A percentile compares a stretch with the other conserved stretches of the same genome.
Conservation (phyloP, 2,797 vertebrate genomes). For the Buphagus erythrorhynchus region DNA sequence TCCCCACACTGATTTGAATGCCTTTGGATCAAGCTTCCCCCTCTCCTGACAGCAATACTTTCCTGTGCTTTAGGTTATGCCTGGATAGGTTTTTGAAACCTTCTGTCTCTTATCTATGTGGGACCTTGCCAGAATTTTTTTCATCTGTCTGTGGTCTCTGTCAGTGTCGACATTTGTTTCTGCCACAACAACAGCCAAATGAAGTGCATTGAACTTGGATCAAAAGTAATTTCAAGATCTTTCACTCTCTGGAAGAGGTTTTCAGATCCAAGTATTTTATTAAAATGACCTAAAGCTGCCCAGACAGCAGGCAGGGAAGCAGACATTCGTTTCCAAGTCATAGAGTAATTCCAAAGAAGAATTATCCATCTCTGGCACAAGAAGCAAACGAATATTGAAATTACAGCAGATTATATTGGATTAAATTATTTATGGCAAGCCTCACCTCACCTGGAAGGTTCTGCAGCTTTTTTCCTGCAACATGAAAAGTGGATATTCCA, state of each 20-base stretch:
- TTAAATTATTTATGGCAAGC: conserved; percentile 69
- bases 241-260: conserved; percentile 28
- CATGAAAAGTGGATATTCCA: conserved; percentile 12
- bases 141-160: conserved; percentile 53
- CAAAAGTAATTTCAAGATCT: conserved; percentile 57
- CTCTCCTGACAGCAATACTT: conserved; percentile 16
- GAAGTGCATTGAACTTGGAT: conserved; percentile 61
- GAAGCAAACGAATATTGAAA: conserved; percentile 44
- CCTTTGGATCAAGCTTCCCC: not conserved
- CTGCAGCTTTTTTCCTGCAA: conserved; percentile 64
- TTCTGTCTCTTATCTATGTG: conserved; percentile 46
- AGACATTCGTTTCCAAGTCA: conserved; percentile 24
- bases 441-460: conserved; percentile 60
- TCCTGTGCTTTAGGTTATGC: not conserved
- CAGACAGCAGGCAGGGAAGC: conserved; percentile 13
- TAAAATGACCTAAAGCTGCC: conserved; percentile 47
- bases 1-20: not conserved
- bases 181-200: conserved; percentile 53
- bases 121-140: conserved; percentile 43
- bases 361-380: conserved; percentile 50
- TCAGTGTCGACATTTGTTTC: conserved; percentile 43
- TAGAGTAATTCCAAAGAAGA: conserved; percentile 43
- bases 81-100: conserved; percentile 40
- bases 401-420: conserved; percentile 64
- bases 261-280: conserved; percentile 35